Conservation (phyloP, 1,140 invertebrate genomes). For the Bombus soroeensis region DNA sequence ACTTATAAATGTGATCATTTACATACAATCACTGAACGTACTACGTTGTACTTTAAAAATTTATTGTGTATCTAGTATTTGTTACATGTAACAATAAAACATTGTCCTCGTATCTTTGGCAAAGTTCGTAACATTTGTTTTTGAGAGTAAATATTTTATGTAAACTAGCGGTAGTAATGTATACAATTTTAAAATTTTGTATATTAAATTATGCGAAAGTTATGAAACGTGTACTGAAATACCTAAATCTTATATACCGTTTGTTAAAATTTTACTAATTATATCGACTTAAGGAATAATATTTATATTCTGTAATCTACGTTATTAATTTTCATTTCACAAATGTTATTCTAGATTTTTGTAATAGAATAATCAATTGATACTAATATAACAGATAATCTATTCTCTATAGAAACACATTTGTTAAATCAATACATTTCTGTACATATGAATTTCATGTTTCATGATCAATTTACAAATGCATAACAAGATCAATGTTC, state of each 20-base stretch:
- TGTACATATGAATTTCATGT: neutral
- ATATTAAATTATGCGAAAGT: conserved; percentile 34
- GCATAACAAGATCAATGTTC: neutral
- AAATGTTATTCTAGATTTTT: neutral
- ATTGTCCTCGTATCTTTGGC: conserved; percentile 25
- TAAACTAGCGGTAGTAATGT: conserved; percentile 9
- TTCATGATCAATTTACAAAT: neutral
- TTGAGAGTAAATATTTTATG: conserved; percentile 2
- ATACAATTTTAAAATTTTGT: conserved; percentile 30
- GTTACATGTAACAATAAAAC: conserved; percentile 48
- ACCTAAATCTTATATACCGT: neutral
- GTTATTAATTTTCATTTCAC: neutral
- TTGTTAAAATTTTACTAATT: conserved; percentile 27
- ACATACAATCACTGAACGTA: neutral
- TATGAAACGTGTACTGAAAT: neutral
- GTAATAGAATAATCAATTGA: conserved; percentile 13
- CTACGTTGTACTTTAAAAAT: conserved; percentile 27
- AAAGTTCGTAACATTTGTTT: conserved; percentile 26
- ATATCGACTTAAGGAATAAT: neutral
- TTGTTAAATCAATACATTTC: conserved; percentile 37
- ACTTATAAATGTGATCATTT: conserved; percentile 26
- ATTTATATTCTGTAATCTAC: neutral
- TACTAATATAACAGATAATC: conserved; percentile 20
- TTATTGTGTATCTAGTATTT: conserved; percentile 41
- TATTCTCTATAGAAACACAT: conserved; percentile 10